phyloP scores from a whole-genome alignment of 2,797 vertebrate genomes.

The Lagocephalus sceleratus region DNA sequence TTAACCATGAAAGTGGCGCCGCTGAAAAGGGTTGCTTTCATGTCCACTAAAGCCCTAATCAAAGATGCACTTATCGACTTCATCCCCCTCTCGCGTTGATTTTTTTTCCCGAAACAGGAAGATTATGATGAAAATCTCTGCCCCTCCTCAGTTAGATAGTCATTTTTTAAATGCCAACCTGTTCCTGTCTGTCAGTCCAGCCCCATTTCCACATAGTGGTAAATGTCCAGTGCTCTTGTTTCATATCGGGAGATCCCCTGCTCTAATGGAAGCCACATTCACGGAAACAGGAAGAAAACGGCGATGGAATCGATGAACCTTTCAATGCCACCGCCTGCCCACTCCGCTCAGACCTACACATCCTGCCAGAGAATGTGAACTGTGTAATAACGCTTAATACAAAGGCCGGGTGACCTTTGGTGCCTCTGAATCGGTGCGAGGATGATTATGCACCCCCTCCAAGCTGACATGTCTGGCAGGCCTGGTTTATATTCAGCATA shows the following conservation, averaged over 20 bases:
- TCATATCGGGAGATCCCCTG: slow-evolving; percentile 58
- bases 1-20: slow-evolving; percentile 28
- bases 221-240: slow-evolving; percentile 60
- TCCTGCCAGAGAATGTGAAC: slow-evolving; percentile 46
- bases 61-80: slow-evolving; percentile 20
- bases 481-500: slow-evolving; percentile 34
- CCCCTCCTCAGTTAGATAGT: slow-evolving; percentile 35
- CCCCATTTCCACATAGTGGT: slow-evolving; percentile 38
- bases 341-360: slow-evolving; percentile 22
- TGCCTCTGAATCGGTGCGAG: slow-evolving; percentile 35
- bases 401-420: slow-evolving; percentile 60
- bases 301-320: slow-evolving; percentile 36
- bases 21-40: slow-evolving; percentile 33
- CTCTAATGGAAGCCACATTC: slow-evolving; percentile 59
- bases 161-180: slow-evolving; percentile 72
- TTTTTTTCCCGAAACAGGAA: slow-evolving; percentile 19
- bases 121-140: slow-evolving; percentile 28
- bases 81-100: slow-evolving; percentile 5
- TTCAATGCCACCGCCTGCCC: slow-evolving; percentile 45
- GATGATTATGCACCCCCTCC: slow-evolving; percentile 47
- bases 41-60: slow-evolving; percentile 48
- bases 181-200: slow-evolving; percentile 39
- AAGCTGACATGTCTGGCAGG: slow-evolving; percentile 26
- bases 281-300: slow-evolving; percentile 44
- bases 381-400: slow-evolving; percentile 55